Conservation (phyloP, 2,797 vertebrate genomes). For the Mormyrops boulengeri region DNA sequence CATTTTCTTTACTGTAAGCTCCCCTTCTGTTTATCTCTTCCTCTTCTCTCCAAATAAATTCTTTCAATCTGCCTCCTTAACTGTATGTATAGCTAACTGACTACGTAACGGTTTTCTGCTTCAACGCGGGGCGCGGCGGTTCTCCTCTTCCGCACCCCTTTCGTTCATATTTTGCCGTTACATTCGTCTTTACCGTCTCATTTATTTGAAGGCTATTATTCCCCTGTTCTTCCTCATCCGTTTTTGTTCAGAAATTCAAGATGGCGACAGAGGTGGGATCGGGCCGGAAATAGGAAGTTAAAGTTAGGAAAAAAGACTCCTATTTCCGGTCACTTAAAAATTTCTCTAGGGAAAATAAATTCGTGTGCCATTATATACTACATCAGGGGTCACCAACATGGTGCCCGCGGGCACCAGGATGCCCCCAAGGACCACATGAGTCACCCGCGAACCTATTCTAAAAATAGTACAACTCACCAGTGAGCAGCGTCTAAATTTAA, state of each 20-base stretch:
- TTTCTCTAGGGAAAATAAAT: background rate
- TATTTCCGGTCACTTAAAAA: constrained; percentile 15
- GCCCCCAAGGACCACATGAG: too few relatives aligned
- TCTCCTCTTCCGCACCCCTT: constrained; percentile 41
- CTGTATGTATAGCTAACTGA: constrained; percentile 37
- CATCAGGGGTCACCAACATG: too few relatives aligned
- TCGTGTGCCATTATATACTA: background rate
- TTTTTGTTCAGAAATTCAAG: constrained; percentile 69
- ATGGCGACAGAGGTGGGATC: constrained; percentile 74
- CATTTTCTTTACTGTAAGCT: constrained; percentile 15
- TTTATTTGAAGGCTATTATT: constrained; percentile 49
- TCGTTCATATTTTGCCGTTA: constrained; percentile 45
- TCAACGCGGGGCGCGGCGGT: constrained; percentile 33
- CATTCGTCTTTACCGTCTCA: constrained; percentile 31
- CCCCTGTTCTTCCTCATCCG: constrained; percentile 41
- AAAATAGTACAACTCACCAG: too few relatives aligned
- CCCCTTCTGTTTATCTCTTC: background rate
- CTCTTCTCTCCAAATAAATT: background rate
- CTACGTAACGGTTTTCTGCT: constrained; percentile 29
- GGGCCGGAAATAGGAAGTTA: constrained; percentile 61
- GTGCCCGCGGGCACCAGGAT: too few relatives aligned
- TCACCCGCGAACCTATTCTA: too few relatives aligned
- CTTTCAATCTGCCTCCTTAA: constrained; percentile 24
- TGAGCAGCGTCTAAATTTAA: too few relatives aligned
- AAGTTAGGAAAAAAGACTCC: background rate